Evolutionary conservation across 1,140 invertebrate species (phyloP), one percentile per base, ranked within the genome.

Genomic region (Temnothorax nylanderi): DNA sequence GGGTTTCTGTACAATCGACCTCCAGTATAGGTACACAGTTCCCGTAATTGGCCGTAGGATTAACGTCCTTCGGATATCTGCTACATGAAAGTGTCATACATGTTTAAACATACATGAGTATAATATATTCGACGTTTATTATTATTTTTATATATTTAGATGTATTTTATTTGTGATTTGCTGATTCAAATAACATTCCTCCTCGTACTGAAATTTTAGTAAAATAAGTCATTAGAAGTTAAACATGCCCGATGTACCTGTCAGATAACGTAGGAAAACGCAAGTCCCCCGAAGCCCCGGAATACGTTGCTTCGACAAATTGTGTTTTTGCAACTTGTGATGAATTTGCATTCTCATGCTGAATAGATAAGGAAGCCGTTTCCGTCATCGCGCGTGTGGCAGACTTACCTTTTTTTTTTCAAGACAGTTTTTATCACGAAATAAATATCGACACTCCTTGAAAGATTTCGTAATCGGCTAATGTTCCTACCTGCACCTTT

Each of bases 1-100:
- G 7, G n/a, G 26, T 34, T 44, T 26, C 77, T 0, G 32, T n/a
- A 62, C 58, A 85, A 77, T 87, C 62, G 13, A 64, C 32, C 60
- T 87, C 85, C 56, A 85, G 47, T 6, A 76, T 41, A 32, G 60
- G 13, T n/a, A 26, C n/a, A n/a, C 85, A 56, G 49, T 89, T 71
- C 13, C 49, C 76, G 7, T 71, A 71, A 69, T 21, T 54, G 8
- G 13, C 26, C 21, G 16, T n/a, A n/a, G 37, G 21, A 58, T 58
- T 81, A 44, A 44, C 2, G 32, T 71, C 62, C 7, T 32, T 80
- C 16, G n/a, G 13, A 69, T 26, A 7, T 56, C 56, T 80, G 34
- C 49, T 80, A 26, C 4, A 49, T 18, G 0, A 47, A 34, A n/a
- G 16, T 21, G 18, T 18, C 10, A 47, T 4, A 44, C 4, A 77